Base-by-base conservation (phyloP, 1,140 invertebrate genomes). In the Belonocnema kinseyi region DNA sequence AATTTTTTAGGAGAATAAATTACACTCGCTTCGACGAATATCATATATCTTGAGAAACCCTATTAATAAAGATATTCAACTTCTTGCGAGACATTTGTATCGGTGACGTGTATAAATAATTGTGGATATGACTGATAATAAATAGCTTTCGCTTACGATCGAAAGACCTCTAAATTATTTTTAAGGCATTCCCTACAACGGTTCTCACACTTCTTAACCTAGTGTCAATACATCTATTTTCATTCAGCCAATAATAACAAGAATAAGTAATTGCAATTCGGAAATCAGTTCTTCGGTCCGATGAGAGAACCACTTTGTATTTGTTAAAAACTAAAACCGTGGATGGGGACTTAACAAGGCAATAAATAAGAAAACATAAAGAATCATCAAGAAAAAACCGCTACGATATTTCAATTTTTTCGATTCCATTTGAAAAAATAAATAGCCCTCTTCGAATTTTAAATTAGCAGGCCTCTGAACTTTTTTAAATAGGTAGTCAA, bases 361-460 rank as follows among this genome's bases (percentile, higher is more conserved):
- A 66, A 66, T 66, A 66, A 21, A 26, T 66, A 66, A 66, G 58
- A 66, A 66, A 26, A 16, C 5, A 66, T 66, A 66, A 66, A 16
- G 58, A 26, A 66, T 33, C 40, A 7, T 13, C 58, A 26, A 14
- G 40, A 66, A 14, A 13, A 66, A 66, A 66, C 33, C 2, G 56
- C 6, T 26, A 13, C 26, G 58, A 66, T 26, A 66, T 66, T 66
- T 61, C 21, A 33, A 33, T 33, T 33, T 33, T 33, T 33, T 33
- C 26, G 26, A 33, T 5, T 33, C 26, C 26, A 33, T 33, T 33
- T 33, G 2, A 2, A 4, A 33, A 33, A 33, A 33, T 33, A 33
- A 33, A 33, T 33, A 33, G 26, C 26, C 2, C 26, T 33, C 26
- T 33, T 33, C 26, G 4, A 33, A 33, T 33, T 33, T 33, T 5